Evolutionary conservation across 2,888 invertebrate species (phyloP), one percentile per base, ranked within the genome.

Genomic region (Deilephila porcellus): DNA sequence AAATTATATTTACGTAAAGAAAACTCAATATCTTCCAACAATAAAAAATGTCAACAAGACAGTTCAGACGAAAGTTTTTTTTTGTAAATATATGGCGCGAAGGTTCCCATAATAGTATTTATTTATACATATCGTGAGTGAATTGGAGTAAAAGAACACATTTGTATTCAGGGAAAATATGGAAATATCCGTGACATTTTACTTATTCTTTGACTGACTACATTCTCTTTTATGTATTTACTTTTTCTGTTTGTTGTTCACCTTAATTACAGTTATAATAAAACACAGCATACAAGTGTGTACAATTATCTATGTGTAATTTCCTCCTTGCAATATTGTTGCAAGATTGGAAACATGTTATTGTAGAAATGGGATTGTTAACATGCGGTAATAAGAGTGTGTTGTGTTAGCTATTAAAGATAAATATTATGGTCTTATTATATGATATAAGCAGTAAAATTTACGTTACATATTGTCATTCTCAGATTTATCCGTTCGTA

Each of bases 1-100:
- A 89, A 86, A 80, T 70, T 60, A 74, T 64, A 77, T 80, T 67
- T 67, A 20, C 45, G 14, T 45, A 45, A 11, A n/a, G 20, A 7
- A 45, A 45, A 20, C 37, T n/a, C n/a, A 37, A 45, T 64, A 37
- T 37, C 20, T 0, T 11, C 8, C 7, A 1, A n/a, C 45, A 64
- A 64, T 52, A 67, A 17, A 17, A 52, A 34, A 67, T 67, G 52
- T 67, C 67, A 67, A 67, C 1, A 8, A 67, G 67, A 67, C 67
- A 45, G 25, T 20, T 67, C 20, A 67, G 17, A 52, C 19, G 29
- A 17, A 14, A 45, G 25, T 7, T 25, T 29, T n/a, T n/a, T 64
- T 45, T 64, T 20, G 25, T 67, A 25, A 67, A 52, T 25, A 6
- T 25, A 19, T 3, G 14, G 67, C n/a, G 52, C 17, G 25, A 45